A percentile compares a stretch with the other conserved stretches of the same genome.
These are phyloP conservation scores for Caenorhabditis brenneri DNA, from an alignment of 1,140 invertebrate species.

Conservation along the genomic window DNA sequence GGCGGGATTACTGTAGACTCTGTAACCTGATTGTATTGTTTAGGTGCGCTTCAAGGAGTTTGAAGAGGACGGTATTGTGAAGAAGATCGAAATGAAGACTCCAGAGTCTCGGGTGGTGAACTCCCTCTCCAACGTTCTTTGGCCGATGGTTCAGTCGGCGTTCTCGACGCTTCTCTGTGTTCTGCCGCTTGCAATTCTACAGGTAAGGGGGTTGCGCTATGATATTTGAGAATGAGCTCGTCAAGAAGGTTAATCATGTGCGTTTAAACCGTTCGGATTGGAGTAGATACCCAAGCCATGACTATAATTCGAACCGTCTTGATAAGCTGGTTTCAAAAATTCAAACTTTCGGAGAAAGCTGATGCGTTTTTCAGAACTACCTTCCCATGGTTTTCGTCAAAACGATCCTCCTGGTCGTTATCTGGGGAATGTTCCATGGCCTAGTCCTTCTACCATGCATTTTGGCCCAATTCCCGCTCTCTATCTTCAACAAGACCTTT, in stretches of 20 bases:
- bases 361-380: slow-evolving; percentile 74
- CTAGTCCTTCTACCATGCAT: slow-evolving; percentile 72
- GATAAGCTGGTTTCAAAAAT: too few species aligned
- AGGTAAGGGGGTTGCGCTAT: too few species aligned
- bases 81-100: slow-evolving; percentile 41
- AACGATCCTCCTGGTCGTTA: slow-evolving; percentile 72
- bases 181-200: slow-evolving; percentile 62
- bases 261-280: too few species aligned
- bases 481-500: neutral
- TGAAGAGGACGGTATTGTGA: slow-evolving; percentile 17
- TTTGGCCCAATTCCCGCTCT: slow-evolving; percentile 61
- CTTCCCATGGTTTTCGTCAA: slow-evolving; percentile 76
- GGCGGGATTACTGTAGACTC: too few species aligned
- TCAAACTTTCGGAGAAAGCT: too few species aligned
- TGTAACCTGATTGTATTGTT: too few species aligned
- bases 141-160: slow-evolving; percentile 68
- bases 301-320: too few species aligned
- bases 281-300: too few species aligned
- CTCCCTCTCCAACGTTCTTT: slow-evolving; percentile 62
- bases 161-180: slow-evolving; percentile 67
- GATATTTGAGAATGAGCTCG: too few species aligned
- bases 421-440: slow-evolving; percentile 72
- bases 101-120: slow-evolving; percentile 48
- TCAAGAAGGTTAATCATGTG: too few species aligned
- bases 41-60: neutral